These are phyloP conservation scores for Sebastes miniatus DNA, from an alignment of 2,797 vertebrate genomes.

Conservation along the genomic window DNA sequence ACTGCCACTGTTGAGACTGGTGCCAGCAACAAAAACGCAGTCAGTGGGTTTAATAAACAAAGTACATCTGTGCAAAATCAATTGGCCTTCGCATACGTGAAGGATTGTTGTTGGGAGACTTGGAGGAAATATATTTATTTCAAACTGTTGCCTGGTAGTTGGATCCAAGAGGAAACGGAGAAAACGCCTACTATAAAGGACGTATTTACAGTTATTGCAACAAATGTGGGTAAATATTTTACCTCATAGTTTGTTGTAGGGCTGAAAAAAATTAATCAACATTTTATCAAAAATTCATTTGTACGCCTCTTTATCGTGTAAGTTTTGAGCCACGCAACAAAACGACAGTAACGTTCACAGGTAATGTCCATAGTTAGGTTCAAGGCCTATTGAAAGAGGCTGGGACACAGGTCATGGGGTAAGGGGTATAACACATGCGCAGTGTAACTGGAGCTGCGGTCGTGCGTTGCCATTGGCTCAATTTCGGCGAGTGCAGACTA, in stretches of 20 bases:
- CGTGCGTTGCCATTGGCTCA: no score
- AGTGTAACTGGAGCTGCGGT: rapidly evolving
- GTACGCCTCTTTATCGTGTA: no score
- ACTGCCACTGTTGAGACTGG: neutral
- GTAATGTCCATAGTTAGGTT: no score
- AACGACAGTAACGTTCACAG: no score
- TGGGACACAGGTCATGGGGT: no score
- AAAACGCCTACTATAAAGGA: neutral
- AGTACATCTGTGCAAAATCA: neutral
- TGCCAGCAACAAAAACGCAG: neutral
- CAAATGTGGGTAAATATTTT: neutral
- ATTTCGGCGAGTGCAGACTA: rapidly evolving
- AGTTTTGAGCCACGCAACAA: no score
- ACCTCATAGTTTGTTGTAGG: neutral
- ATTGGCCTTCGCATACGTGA: neutral
- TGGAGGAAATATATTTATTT: constrained; percentile 2
- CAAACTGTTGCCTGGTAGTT: neutral
- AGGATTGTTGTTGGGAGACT: neutral
- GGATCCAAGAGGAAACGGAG: neutral
- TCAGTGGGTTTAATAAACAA: neutral
- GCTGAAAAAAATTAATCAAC: no score
- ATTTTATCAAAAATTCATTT: no score
- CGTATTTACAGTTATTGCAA: neutral
- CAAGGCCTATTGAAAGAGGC: no score
- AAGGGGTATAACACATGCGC: no score